Percentiles rank a stretch among this genome's conserved stretches.
phyloP scores from a whole-genome alignment of 2,797 vertebrate genomes.

The Enteromius treurensis region DNA sequence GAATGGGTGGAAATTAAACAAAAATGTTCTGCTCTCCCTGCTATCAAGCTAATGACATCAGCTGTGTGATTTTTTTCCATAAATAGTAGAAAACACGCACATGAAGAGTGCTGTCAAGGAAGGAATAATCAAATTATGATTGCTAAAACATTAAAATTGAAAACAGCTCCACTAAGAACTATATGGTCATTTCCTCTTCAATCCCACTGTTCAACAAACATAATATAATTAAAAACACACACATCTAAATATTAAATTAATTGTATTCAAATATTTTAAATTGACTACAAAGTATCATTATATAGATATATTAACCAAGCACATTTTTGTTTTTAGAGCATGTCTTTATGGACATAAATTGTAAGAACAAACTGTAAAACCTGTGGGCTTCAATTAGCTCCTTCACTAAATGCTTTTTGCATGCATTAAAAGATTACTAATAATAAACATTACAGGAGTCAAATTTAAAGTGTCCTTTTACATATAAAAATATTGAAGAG shows the following conservation, averaged over 20 bases:
- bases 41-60: not conserved
- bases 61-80: not conserved
- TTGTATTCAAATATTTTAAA: not conserved
- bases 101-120: not conserved
- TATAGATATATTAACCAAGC: not conserved
- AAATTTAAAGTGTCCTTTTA: slow-evolving; percentile 14
- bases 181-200: not conserved
- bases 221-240: not conserved
- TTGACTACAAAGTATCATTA: not conserved
- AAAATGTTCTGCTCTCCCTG: not conserved
- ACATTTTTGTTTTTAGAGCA: not conserved
- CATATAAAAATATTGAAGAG: slow-evolving; percentile 6
- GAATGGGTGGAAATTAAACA: not conserved
- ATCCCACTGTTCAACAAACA: not conserved
- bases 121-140: not conserved
- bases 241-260: not conserved
- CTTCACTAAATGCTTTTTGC: not conserved
- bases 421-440: not conserved
- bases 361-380: not conserved
- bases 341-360: not conserved
- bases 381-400: not conserved
- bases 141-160: not conserved
- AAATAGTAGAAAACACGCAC: not conserved
- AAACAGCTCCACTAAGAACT: not conserved
- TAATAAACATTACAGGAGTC: not conserved